Conservation (phyloP, 2,797 vertebrate species). For the Phyllotis vaccarum region DNA sequence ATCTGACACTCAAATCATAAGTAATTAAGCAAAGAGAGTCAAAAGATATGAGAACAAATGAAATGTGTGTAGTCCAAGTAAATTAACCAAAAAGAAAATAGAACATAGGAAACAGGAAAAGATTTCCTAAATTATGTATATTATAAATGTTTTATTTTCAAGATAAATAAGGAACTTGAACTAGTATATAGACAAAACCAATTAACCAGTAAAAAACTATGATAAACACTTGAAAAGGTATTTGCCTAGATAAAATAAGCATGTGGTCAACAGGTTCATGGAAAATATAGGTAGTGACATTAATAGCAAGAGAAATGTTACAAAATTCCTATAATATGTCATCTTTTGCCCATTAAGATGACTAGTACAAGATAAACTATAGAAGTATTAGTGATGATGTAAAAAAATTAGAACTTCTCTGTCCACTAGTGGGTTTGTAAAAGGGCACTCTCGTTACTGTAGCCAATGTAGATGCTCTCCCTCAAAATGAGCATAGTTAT, state of each 20-base stretch:
- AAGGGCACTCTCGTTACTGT: background rate
- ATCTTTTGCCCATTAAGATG: background rate
- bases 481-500: background rate
- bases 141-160: background rate
- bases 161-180: background rate
- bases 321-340: background rate
- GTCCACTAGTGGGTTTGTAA: background rate
- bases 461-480: background rate
- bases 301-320: background rate
- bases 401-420: background rate
- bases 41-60: background rate
- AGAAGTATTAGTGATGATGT: background rate
- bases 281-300: background rate
- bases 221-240: background rate
- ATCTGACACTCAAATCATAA: too few species aligned
- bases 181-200: background rate
- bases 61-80: background rate
- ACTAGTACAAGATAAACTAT: background rate
- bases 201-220: background rate
- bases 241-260: background rate
- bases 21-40: background rate
- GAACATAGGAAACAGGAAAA: background rate
- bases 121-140: background rate
- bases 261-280: background rate
- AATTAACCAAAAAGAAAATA: background rate